Evolutionary conservation across 2,113 vertebrate genomes (phyloP).

Genomic region (Pseudonaja textilis): DNA sequence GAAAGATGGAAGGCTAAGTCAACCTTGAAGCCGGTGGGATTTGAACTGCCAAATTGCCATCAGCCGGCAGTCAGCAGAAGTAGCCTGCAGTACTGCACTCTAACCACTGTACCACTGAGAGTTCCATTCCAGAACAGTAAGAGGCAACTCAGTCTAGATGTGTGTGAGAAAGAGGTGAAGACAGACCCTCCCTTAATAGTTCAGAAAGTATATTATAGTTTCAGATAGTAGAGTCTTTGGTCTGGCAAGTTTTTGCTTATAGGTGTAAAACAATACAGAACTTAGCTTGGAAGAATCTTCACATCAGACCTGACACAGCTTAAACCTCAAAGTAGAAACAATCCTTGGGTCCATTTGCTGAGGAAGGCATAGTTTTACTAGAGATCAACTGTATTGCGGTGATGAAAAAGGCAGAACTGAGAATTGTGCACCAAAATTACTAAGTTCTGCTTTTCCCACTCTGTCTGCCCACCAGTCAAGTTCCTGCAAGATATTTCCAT

Average conservation of each 20-base stretch:
- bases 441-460: not conserved
- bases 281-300: not conserved
- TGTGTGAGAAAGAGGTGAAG: not conserved
- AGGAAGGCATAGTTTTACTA: not conserved
- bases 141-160: not conserved
- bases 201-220: not conserved
- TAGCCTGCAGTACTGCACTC: no score
- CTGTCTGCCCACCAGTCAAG: not conserved
- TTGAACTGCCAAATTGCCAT: no score
- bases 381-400: not conserved
- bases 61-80: no score
- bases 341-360: not conserved
- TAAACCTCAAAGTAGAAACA: no score
- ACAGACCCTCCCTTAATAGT: not conserved
- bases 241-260: not conserved
- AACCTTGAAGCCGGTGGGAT: no score
- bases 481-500: not conserved
- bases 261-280: not conserved
- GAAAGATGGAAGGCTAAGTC: no score
- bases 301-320: not conserved
- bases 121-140: not conserved
- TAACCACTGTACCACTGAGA: no score
- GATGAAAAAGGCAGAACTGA: not conserved
- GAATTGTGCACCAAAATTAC: not conserved
- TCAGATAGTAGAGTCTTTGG: not conserved